Evolutionary conservation across 2,888 invertebrate species (phyloP), one percentile per base, ranked within the genome.

Genomic region (Tipula unca): DNA sequence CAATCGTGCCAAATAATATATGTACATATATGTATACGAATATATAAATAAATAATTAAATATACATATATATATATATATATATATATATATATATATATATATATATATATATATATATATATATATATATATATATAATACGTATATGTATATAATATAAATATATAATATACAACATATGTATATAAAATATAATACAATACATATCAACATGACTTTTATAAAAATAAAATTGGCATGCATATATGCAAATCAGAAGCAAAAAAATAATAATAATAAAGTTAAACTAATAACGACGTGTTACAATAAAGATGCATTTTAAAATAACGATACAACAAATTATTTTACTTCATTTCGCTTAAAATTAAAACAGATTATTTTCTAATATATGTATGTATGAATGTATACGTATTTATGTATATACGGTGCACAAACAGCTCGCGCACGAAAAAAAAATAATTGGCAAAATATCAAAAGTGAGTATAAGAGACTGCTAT

Each of bases 331-430:
- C 69, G 69, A 69, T 69, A 69, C 69, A 69, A 69, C 69, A 69
- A 69, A 69, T 69, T 69, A 69, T 69, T 69, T 69, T 69, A 69
- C 25, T 69, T 69, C 69, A 69, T 69, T 69, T 69, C 69, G 25
- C 69, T 69, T 69, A 69, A 69, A 69, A 69, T 69, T 69, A 69
- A 69, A 69, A 69, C 69, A 69, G 69, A 69, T 69, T 69, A 69
- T 69, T 69, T 69, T 69, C 69, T 69, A 69, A 69, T 69, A 69
- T 69, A 69, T 69, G 69, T 17, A 48, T n/a, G n/a, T 25, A 69
- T 25, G 48, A 3, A 69, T 69, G 69, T 48, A 5, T 17, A 48
- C 17, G 6, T 48, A 17, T 48, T n/a, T 48, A 48, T 8, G 48
- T n/a, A 48, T 69, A n/a, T n/a, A n/a, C n/a, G 69, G 69, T 69